Base-by-base conservation (phyloP, 2,888 invertebrate genomes). In the Nudaria mundana region DNA sequence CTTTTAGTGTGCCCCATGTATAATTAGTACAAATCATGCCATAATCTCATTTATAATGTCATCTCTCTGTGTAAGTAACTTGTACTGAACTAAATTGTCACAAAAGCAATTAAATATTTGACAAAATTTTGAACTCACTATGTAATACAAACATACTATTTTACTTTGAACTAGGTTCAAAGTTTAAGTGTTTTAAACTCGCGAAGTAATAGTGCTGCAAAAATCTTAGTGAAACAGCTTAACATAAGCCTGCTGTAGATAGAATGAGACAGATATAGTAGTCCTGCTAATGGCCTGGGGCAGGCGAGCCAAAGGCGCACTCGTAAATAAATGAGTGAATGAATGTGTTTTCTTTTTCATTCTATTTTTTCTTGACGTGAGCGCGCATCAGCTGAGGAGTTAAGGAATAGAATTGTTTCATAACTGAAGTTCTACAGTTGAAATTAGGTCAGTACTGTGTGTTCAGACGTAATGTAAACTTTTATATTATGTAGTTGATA, bases 251-350 rank as follows among this genome's bases (percentile, higher is more conserved):
- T 40, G 46, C 48, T 46, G 42, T 48, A 44, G 68, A 59, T 48
- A 53, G 62, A 79, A 52, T 50, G 67, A 63, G 80, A 76, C 59
- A 64, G 66, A 62, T 62, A 60, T 61, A 72, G 66, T 56, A 59
- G 72, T 74, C 72, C 76, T 72, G 70, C 76, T 81, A 81, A 81
- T 81, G 75, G 80, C 68, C 62, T 46, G 62, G 57, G 66, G 71
- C 74, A 66, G 66, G 59, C 68, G 62, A 73, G 72, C 71, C 75
- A 73, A 76, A 73, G 73, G 71, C 71, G 59, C 61, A 66, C 78
- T 76, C 73, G 71, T 79, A 80, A 81, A 80, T 81, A 81, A 81
- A 80, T 78, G 76, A 81, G 71, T 60, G 71, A 66, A 66, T 70
- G 67, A 72, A 69, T 62, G 52, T 70, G 67, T 67, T 71, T 3